These are phyloP conservation scores for Pelosia muscerda DNA, from an alignment of 2,888 invertebrate genomes.

Conservation along the genomic window DNA sequence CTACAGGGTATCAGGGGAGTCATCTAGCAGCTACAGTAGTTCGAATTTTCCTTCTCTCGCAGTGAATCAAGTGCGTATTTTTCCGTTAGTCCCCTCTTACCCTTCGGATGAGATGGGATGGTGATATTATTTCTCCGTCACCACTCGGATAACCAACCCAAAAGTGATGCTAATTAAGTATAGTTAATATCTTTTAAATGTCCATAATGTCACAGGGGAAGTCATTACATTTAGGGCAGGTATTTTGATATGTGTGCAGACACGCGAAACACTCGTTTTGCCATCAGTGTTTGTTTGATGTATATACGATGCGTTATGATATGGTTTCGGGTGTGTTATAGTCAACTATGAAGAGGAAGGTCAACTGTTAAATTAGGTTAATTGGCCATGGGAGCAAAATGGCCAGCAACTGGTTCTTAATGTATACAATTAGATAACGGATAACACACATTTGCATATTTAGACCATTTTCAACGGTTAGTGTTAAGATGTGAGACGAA, in stretches of 20 bases:
- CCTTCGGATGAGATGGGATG: no score
- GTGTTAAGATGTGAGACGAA: no score
- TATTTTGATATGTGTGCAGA: constrained; percentile 10
- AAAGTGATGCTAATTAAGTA: background rate
- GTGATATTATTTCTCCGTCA: no score
- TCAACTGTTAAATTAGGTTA: constrained; percentile 1
- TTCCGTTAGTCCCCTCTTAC: no score
- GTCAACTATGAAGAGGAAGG: background rate
- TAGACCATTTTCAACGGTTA: background rate
- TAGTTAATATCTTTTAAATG: background rate
- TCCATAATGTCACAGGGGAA: constrained; percentile 1
- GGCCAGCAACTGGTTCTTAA: background rate
- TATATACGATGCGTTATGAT: constrained; percentile 28
- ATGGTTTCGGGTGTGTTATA: constrained; percentile 29
- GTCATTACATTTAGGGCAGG: constrained; percentile 22
- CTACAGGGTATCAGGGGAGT: no score
- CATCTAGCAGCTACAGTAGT: no score
- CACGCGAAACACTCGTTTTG: constrained; percentile 35
- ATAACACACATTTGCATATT: background rate
- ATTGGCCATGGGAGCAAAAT: background rate
- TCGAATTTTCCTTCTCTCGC: no score
- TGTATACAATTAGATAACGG: background rate
- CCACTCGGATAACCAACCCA: no score
- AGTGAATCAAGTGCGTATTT: no score
- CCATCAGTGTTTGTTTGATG: constrained; percentile 31